Conservation (phyloP, 1,140 invertebrate species). For the Centruroides sculpturatus region DNA sequence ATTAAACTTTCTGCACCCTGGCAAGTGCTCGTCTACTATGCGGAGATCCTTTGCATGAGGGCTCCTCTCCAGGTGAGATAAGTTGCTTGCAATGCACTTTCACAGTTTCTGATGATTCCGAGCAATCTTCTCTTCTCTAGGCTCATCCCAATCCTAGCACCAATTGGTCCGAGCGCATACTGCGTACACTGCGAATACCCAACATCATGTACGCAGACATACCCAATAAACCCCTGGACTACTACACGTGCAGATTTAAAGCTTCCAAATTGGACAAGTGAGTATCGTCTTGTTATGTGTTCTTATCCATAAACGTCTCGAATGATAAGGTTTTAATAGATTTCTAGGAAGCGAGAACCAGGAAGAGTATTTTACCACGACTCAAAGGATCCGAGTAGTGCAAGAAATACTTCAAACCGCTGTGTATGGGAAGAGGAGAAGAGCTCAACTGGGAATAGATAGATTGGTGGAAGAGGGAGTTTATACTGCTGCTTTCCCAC, state of each 20-base stretch:
- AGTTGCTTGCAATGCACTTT: not conserved
- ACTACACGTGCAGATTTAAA: constrained; percentile 45
- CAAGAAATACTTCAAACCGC: constrained; percentile 42
- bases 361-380: constrained; percentile 39
- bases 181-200: constrained; percentile 33
- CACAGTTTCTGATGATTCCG: too few species aligned
- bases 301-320: too few species aligned
- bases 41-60: constrained; percentile 41
- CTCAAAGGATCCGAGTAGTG: constrained; percentile 38
- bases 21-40: constrained; percentile 39
- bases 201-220: constrained; percentile 41
- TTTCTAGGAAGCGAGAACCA: constrained; percentile 41
- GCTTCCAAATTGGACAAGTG: constrained; percentile 43
- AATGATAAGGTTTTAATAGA: constrained; percentile 21
- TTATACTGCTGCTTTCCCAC: constrained; percentile 57
- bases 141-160: constrained; percentile 38
- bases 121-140: constrained; percentile 21
- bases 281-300: constrained; percentile 2
- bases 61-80: constrained; percentile 40
- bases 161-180: constrained; percentile 38
- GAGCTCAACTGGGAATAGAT: constrained; percentile 54
- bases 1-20: constrained; percentile 43
- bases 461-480: constrained; percentile 52
- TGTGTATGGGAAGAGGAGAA: constrained; percentile 40
- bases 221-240: constrained; percentile 41